Base-by-base conservation (phyloP, 2,797 vertebrate genomes). In the Myotis vivesi region DNA sequence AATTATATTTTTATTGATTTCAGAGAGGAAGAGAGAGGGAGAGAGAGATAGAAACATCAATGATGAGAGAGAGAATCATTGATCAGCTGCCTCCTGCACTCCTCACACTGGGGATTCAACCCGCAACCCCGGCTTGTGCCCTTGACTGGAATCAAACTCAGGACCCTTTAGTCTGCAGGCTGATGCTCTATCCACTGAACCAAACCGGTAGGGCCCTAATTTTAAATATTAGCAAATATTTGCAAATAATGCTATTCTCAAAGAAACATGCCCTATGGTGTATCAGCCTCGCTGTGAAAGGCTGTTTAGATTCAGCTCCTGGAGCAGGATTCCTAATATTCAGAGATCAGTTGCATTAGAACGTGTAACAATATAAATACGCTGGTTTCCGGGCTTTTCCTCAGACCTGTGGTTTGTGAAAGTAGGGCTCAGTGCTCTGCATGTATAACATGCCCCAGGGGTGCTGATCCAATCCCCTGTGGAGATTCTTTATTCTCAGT, bases 211-310 rank as follows among this genome's bases (percentile, higher is more conserved):
- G 12, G 28, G 28, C 12, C 28, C 59, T 62, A 30, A 62, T 62
- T 62, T 36, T 30, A 68, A 53, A 69, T 44, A 73, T 46, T 81
- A n/a, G 41, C 22, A 30, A 64, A 72, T 69, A 64, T 76, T 89
- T 94, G 57, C 57, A 92, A 95, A 69, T 73, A n/a, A 76, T 94
- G 76, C 69, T 30, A 57, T 69, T 55, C 79, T 91, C 46, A 49
- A 46, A 72, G 41, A 94, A 72, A 53, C 53, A 69, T 2, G 38
- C 5, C 44, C 13, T 5, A 2, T 10, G 41, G 41, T 10, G 3
- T 41, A 59, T n/a, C 46, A 77, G 36, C 55, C 44, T 90, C 6
- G 3, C n/a, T 30, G 49, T 49, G 19, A 62, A 79, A 77, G 85
- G 30, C 7, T 57, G 16, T 73, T 92, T 51, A n/a, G 53, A 53